Conservation (phyloP, 2,113 vertebrate genomes). For the Tenebrosternarchus preto region DNA sequence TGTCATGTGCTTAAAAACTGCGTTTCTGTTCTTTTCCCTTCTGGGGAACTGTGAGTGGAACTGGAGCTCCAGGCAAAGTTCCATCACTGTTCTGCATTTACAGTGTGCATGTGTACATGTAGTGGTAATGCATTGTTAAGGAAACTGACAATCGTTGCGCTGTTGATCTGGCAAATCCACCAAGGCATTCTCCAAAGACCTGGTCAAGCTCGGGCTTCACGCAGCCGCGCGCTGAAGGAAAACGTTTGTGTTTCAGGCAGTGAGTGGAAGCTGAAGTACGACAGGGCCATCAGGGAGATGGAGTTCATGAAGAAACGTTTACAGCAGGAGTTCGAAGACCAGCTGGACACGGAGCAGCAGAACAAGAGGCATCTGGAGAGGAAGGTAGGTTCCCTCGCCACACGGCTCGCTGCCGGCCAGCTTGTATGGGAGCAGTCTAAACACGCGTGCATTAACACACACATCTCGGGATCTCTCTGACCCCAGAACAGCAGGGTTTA, state of each 20-base stretch:
- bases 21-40: neutral
- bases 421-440: no score
- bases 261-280: slow-evolving; percentile 93
- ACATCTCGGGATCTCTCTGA: no score
- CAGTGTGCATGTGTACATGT: slow-evolving; percentile 55
- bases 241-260: slow-evolving; percentile 73
- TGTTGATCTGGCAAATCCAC: slow-evolving; percentile 65
- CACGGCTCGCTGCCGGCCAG: no score
- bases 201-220: no score
- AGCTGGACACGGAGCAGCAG: slow-evolving; percentile 94
- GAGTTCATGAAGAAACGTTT: slow-evolving; percentile 94
- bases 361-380: slow-evolving; percentile 89
- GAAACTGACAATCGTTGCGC: slow-evolving; percentile 67
- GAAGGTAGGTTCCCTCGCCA: slow-evolving; percentile 71
- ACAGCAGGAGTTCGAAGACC: slow-evolving; percentile 95
- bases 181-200: slow-evolving; percentile 60
- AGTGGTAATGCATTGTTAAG: slow-evolving; percentile 67
- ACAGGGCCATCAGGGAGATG: slow-evolving; percentile 87
- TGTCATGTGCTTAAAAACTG: neutral
- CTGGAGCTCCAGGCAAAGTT: slow-evolving; percentile 68
- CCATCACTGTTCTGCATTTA: slow-evolving; percentile 76
- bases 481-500: no score
- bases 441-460: no score
- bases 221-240: no score
- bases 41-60: slow-evolving; percentile 71